These are phyloP conservation scores for Blomia tropicalis DNA, from an alignment of 2,888 invertebrate genomes.

Conservation along the genomic window DNA sequence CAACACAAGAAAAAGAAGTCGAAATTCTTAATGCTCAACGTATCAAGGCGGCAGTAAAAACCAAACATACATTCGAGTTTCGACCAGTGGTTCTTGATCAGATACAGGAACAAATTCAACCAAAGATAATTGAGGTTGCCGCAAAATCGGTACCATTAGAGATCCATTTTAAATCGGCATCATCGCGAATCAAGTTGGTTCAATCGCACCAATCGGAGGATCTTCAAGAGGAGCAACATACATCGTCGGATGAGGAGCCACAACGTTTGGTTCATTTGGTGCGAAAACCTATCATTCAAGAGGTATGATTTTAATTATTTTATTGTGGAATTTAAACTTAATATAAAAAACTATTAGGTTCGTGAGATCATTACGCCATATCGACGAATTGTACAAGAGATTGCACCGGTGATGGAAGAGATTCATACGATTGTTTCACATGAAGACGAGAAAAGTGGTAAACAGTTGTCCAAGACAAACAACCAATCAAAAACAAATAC, in stretches of 20 bases:
- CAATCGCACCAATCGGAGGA: slow-evolving; percentile 13
- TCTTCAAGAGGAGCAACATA: slow-evolving; percentile 7
- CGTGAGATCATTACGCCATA: slow-evolving; percentile 9
- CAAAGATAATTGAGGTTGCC: slow-evolving; percentile 20
- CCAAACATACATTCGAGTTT: slow-evolving; percentile 21
- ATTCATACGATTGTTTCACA: slow-evolving; percentile 7
- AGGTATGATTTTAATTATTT: slow-evolving; percentile 1
- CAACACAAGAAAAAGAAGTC: not conserved
- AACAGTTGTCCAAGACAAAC: not conserved
- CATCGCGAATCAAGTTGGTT: slow-evolving; percentile 19
- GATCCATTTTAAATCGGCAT: slow-evolving; percentile 22
- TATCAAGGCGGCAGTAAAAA: slow-evolving; percentile 14
- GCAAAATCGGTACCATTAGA: slow-evolving; percentile 18
- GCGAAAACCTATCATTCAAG: slow-evolving; percentile 17
- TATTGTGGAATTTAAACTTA: no score
- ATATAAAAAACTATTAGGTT: no score
- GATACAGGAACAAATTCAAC: slow-evolving; percentile 13
- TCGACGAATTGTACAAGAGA: slow-evolving; percentile 8
- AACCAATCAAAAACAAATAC: not conserved
- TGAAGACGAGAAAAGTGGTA: not conserved
- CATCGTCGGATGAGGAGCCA: slow-evolving; percentile 19
- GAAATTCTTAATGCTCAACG: not conserved
- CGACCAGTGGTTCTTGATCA: slow-evolving; percentile 19
- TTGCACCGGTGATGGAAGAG: slow-evolving; percentile 5
- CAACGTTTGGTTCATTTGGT: slow-evolving; percentile 21